Base-by-base conservation (phyloP, 2,888 invertebrate species). In the Dasysyrphus tricinctus region DNA sequence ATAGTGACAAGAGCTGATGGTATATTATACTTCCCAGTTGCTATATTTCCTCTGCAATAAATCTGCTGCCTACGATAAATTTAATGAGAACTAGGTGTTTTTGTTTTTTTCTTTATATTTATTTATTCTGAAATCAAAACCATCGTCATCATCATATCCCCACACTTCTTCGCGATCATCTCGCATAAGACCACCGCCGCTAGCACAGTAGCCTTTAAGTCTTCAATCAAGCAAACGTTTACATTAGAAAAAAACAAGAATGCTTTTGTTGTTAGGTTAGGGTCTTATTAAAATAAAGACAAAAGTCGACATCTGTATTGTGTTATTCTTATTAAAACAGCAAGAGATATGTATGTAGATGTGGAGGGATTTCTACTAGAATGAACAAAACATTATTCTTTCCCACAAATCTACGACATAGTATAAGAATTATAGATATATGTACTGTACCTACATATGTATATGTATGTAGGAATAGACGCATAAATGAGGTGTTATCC, bases 201-300 rank as follows among this genome's bases (percentile, higher is more conserved):
- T 19, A 69, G 49, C 29, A 69, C 16, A 5, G 16, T 39, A 47
- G 44, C 32, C 47, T 67, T 37, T 14, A 19, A 67, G 79, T 57
- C 59, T 61, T 69, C 63, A 76, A 76, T 76, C 81, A 81, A 32
- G 70, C 44, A 37, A 56, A 56, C 11, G n/a, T 49, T 77, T 32
- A 19, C n/a, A 16, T n/a, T 42, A 47, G 11, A 47, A 37, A 49
- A n/a, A 16, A 9, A 56, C n/a, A 24, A 19, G 29, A 42, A 75
- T 51, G 54, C 19, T 57, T 39, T 29, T 37, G 42, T 54, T 59
- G 67, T 59, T 57, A 57, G 29, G 67, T 59, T 57, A 57, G 37
- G 39, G 47, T 73, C 49, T 77, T 73, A 75, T 75, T 79, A 79
- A 70, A 63, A 75, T 76, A 49, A 70, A 72, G 70, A 80, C 81